A percentile compares a stretch with the other conserved stretches of the same genome.
phyloP scores from a whole-genome alignment of 2,113 vertebrate genomes.

The Burhinus bistriatus region DNA sequence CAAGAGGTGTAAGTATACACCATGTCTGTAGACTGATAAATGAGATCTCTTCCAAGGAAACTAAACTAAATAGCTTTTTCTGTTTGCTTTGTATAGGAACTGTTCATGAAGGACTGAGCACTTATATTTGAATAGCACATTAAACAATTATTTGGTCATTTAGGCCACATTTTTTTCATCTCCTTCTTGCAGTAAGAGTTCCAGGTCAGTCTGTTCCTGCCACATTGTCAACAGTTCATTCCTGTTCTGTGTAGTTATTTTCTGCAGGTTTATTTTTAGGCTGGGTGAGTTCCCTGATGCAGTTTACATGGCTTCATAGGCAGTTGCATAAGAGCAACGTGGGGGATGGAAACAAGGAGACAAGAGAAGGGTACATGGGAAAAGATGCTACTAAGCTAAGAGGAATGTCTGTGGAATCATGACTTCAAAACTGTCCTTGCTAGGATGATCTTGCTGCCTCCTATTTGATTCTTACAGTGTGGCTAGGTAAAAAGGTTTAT shows the following conservation, averaged over 20 bases:
- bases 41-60: neutral
- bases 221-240: neutral
- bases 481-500: neutral
- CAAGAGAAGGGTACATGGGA: neutral
- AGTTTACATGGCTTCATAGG: neutral
- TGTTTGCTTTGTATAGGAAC: constrained; percentile 23
- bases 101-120: neutral
- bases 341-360: neutral
- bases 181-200: neutral
- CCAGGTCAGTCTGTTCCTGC: neutral
- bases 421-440: neutral
- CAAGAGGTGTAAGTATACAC: neutral
- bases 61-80: neutral
- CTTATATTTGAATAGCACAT: constrained; percentile 19
- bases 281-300: neutral
- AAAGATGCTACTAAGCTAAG: neutral
- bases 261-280: neutral
- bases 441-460: neutral
- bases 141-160: neutral
- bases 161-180: neutral
- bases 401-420: neutral
- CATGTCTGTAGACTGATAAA: neutral
- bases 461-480: neutral
- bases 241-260: neutral
- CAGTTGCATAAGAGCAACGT: neutral